Evolutionary conservation across 2,113 vertebrate species (phyloP).

Genomic region (Petrocephalus microphthalmus): DNA sequence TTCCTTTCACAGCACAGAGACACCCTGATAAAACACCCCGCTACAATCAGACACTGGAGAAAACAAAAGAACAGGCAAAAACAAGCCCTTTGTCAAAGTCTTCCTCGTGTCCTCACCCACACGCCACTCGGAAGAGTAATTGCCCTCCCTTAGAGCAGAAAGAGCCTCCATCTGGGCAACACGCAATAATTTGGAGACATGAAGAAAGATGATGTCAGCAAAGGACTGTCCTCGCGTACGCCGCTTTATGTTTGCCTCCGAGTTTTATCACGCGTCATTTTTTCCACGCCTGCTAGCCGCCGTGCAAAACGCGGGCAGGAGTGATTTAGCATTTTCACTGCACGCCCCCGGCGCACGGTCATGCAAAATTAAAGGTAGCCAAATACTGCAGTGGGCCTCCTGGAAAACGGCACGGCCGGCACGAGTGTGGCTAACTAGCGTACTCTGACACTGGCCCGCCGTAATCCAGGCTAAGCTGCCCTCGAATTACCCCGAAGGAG

Average conservation of each 20-base stretch:
- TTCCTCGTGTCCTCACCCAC: not conserved
- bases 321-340: not conserved
- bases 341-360: not conserved
- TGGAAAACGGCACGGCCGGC: not conserved
- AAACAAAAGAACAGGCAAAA: constrained; percentile 19
- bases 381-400: not conserved
- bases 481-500: not conserved
- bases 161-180: not conserved
- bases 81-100: constrained; percentile 23
- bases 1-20: constrained; percentile 9
- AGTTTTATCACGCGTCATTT: constrained; percentile 13
- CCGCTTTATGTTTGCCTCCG: not conserved
- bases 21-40: not conserved
- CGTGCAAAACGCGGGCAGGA: not conserved
- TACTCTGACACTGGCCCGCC: not conserved
- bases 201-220: constrained; percentile 7
- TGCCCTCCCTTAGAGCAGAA: not conserved
- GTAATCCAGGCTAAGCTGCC: not conserved
- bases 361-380: not conserved
- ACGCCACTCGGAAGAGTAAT: constrained; percentile 14
- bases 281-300: not conserved
- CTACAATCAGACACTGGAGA: constrained; percentile 1
- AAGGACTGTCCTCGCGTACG: not conserved
- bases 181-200: not conserved
- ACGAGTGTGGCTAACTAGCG: not conserved